Base-by-base conservation (phyloP, 2,113 vertebrate species). In the Crocuta crocuta region DNA sequence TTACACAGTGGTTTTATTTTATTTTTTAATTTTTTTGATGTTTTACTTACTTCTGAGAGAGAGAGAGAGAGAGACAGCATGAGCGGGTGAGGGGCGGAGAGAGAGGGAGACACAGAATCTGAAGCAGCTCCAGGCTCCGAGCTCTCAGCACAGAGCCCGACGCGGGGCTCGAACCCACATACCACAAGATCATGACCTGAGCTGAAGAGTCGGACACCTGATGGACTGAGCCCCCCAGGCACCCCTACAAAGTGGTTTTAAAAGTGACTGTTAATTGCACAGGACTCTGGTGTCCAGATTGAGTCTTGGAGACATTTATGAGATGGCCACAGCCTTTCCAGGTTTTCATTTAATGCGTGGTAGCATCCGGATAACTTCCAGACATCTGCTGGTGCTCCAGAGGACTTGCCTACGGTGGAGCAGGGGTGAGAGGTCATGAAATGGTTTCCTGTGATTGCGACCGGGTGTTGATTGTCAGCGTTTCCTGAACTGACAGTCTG, bases 291-390 rank as follows among this genome's bases (percentile, higher is more conserved):
- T 50, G 35, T 94, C 85, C 68, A 63, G 4, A 68, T 1, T 31
- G 81, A 81, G 35, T 13, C 76, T 70, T 10, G 7, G 74, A 73
- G 70, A 35, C 53, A 61, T 66, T 73, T 45, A 61, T 7, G 83
- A 95, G 71, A 45, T 39, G 79, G 73, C 35, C 58, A n/a, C 12
- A 48, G 70, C 15, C 33, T 94, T 74, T 68, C 26, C 35, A 58
- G 71, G 53, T 74, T 78, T 70, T 93, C 45, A 5, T 26, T 81
- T 45, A 11, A 13, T 48, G 5, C 13, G n/a, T 83, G 28, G 88
- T 61, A 58, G 33, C 61, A 48, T n/a, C 21, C 95, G 85, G 84
- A 65, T 84, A 43, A 93, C 65, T 96, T 97, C 95, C 95, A 43
- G 26, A 19, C 55, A 26, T 81, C 93, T 96, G 17, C 73, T 33